Percentiles rank a stretch among this genome's conserved stretches.
Evolutionary conservation across 2,113 vertebrate species (phyloP).

Genomic region (rat (Rattus norvegicus)): GRCr8 NC_086024.1:136684001-136684500

Average conservation of each 20-base stretch:
- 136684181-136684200: neutral
- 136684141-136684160: neutral
- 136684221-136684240: neutral
- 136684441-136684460: neutral
- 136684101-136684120: neutral
- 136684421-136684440: neutral
- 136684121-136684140: neutral
- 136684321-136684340: neutral
- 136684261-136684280: too few relatives aligned
- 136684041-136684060: neutral
- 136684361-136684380: too few relatives aligned
- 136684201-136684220: neutral
- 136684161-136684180: neutral
- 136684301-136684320: neutral
- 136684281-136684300: neutral
- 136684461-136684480: rapidly evolving
- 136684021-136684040: neutral
- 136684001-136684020: constrained; percentile 69
- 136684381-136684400: neutral
- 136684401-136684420: neutral
- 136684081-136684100: too few relatives aligned
- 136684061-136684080: neutral
- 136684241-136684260: neutral
- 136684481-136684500: rapidly evolving
- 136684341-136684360: neutral